These are phyloP conservation scores for Silurus lanzhouensis DNA, from an alignment of 2,797 vertebrate species.

Conservation along the genomic window DNA sequence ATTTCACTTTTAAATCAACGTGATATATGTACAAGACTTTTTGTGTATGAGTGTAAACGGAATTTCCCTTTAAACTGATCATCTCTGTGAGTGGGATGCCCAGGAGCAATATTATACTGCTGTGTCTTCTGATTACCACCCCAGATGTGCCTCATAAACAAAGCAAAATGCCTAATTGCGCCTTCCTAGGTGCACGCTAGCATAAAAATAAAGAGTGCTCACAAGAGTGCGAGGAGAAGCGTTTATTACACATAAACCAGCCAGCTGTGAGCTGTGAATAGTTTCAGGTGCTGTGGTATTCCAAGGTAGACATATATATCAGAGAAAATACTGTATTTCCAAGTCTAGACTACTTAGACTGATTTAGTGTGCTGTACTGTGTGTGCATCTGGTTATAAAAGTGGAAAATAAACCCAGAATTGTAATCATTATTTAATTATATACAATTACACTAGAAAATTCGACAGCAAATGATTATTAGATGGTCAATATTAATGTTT, in stretches of 20 bases:
- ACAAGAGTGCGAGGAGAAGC: constrained; percentile 25
- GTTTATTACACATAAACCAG: constrained; percentile 46
- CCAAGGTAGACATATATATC: background rate
- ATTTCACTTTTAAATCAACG: background rate
- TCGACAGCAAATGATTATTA: background rate
- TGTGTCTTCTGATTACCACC: constrained; percentile 41
- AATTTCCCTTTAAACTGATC: constrained; percentile 29
- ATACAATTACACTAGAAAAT: background rate
- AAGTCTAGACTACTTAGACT: background rate
- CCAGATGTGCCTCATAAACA: constrained; percentile 52
- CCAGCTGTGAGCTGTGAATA: constrained; percentile 11
- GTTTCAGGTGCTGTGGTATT: background rate
- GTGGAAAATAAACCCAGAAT: background rate
- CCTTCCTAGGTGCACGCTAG: constrained; percentile 18
- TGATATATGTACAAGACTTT: background rate
- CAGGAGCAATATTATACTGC: constrained; percentile 38
- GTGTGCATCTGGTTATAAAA: background rate
- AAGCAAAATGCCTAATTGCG: constrained; percentile 49
- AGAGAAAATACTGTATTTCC: background rate
- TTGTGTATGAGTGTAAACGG: background rate
- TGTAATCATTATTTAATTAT: background rate
- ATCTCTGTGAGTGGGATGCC: constrained; percentile 27
- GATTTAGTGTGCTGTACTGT: background rate
- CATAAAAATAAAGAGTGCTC: constrained; percentile 48
- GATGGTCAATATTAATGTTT: background rate